Percentiles rank a stretch among this genome's conserved stretches.
Evolutionary conservation across 2,113 vertebrate genomes (phyloP).

Genomic region (Neopipo cinnamomea): DNA sequence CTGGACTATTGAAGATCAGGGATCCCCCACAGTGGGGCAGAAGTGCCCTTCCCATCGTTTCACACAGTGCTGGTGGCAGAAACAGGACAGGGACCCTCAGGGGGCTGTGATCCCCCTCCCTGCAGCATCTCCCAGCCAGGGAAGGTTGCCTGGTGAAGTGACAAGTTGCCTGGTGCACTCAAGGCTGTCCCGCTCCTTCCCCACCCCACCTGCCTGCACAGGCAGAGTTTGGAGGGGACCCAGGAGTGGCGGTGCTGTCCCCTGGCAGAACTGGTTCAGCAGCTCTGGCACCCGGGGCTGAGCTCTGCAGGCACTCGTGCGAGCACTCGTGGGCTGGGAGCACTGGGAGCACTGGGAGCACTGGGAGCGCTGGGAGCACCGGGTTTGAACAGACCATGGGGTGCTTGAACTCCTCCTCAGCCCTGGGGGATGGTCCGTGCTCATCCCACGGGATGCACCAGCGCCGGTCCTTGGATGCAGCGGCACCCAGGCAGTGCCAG

Average conservation of each 20-base stretch:
- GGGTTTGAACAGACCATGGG: not conserved
- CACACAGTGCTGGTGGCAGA: not conserved
- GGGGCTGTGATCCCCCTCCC: not conserved
- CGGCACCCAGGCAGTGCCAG: not conserved
- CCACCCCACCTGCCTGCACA: not conserved
- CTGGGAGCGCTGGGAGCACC: not conserved
- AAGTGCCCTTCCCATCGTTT: not conserved
- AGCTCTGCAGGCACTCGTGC: not conserved
- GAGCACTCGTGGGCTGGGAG: not conserved
- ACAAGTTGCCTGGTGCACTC: fast-evolving
- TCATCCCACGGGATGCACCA: not conserved
- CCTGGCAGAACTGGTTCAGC: fast-evolving
- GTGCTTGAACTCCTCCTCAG: not conserved
- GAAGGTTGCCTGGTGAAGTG: not conserved
- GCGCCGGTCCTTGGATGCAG: not conserved
- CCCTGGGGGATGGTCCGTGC: not conserved
- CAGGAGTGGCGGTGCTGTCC: not conserved
- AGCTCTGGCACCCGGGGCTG: fast-evolving
- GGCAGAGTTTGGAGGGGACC: not conserved
- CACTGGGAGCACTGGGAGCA: not conserved
- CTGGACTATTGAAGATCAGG: not conserved
- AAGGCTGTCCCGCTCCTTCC: not conserved
- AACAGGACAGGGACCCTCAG: fast-evolving
- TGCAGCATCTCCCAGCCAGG: not conserved
- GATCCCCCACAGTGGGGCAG: not conserved